Conservation (phyloP, 2,888 invertebrate species). For the Heliconius erato region DNA sequence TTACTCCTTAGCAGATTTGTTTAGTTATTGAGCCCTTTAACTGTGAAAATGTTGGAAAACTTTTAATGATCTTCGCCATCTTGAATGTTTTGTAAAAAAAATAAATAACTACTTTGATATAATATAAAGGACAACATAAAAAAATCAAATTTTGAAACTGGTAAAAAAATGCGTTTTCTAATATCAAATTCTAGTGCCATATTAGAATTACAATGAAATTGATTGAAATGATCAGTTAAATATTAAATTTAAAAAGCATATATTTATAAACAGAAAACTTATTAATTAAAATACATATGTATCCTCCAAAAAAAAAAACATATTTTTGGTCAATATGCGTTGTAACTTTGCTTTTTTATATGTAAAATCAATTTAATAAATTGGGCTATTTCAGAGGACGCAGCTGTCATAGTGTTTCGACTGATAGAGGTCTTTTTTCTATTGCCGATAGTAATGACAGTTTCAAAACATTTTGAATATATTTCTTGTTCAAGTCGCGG, state of each 20-base stretch:
- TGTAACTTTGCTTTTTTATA: neutral
- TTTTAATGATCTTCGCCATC: neutral
- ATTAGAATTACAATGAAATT: too few species aligned
- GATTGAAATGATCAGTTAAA: neutral
- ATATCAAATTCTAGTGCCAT: too few species aligned
- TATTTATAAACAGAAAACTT: too few species aligned
- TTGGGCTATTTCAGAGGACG: conserved; percentile 12
- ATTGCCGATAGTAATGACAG: conserved; percentile 13
- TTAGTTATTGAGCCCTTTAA: neutral
- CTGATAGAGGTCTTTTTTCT: conserved; percentile 24
- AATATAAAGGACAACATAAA: neutral
- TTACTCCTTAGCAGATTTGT: neutral
- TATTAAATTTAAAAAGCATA: neutral
- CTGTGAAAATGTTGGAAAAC: neutral
- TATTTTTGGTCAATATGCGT: neutral
- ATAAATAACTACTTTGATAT: neutral
- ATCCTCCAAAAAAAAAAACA: neutral
- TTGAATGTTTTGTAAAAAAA: neutral
- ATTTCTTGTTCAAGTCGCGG: conserved; percentile 28
- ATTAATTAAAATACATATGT: neutral
- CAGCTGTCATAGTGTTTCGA: conserved; percentile 31
- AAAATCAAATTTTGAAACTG: neutral
- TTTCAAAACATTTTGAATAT: conserved; percentile 34
- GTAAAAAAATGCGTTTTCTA: too few species aligned
- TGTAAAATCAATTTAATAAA: conserved; percentile 19